Base-by-base conservation (phyloP, 2,113 vertebrate species). In the Prunella himalayana region DNA sequence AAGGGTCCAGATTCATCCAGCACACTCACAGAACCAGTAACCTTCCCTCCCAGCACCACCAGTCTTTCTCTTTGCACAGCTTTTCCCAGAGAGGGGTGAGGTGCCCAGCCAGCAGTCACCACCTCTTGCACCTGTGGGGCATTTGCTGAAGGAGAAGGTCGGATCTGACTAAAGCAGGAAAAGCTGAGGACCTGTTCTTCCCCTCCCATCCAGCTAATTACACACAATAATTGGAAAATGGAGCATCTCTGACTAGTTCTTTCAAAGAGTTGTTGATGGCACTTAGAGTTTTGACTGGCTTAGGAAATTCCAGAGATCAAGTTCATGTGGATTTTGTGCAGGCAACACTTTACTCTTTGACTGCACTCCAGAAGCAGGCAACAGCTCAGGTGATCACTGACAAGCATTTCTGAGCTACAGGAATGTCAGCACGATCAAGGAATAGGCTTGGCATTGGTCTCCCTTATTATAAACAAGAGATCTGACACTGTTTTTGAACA, bases 21-120 rank as follows among this genome's bases (percentile, higher is more conserved):
- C 19, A 49, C 28, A 33, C 19, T 65, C 13, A 14, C 9, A 72
- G 50, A 81, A 50, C 28, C 42, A 10, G 10, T 7, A 11, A 6
- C 39, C 19, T 70, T 84, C n/a, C 19, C 3, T n/a, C 7, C 5
- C 44, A 77, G 49, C 11, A 50, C 23, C 64, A 56, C 3, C 15
- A 44, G 25, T 31, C 51, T 30, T 44, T 17, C 31, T 27, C 35
- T 4, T 30, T 3, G 2, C 19, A 33, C 5, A 13, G 23, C 12
- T 33, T 59, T 70, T 42, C 11, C 35, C 54, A 73, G 41, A 83
- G 53, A 33, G 4, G 7, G 4, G 3, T 0, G 0, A 76, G 9
- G 12, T 37, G 18, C 28, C 28, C 31, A 70, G 31, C 3, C 44
- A 45, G 17, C 16, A 41, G 6, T 28, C 28, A 35, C 7, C n/a